Evolutionary conservation across 2,113 vertebrate genomes (phyloP), one percentile per base, ranked within the genome.

Genomic region (Falcunculus frontatus): DNA sequence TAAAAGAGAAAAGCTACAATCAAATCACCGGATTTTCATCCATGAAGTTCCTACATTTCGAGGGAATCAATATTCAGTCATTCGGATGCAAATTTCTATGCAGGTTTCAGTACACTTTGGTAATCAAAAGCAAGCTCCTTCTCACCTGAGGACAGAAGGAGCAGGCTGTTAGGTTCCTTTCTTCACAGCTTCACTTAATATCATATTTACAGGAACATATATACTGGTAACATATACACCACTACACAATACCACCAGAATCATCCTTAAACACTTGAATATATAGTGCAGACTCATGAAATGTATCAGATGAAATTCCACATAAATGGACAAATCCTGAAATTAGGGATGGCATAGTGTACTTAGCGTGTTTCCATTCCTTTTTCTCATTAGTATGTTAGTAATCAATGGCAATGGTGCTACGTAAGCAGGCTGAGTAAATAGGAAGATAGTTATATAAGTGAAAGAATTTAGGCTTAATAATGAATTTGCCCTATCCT

Each of bases 241-340:
- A 96, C 92, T 94, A 86, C 92, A 96, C 96, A 80, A 91, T 95
- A 97, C 88, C 96, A 95, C 96, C 96, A 95, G 92, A 98, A 97
- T 97, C 95, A 97, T 98, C 98, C 98, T 98, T 96, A 97, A 97
- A 98, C 98, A 99, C 98, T 98, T 99, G 99, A 99, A 99, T 97
- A 97, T 97, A 93, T 98, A 98, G 98, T 96, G 96, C 98, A 98
- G 98, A 98, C 97, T 97, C 95, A 96, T 95, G 97, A 98, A 94
- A 98, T 90, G 97, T 98, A 98, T 98, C 97, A 97, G 98, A 98
- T 95, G 97, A 98, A 99, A 99, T 98, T 98, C 97, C 98, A 97
- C 85, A 49, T 62, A 90, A 95, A 94, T 1, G 87, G 94, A 97
- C 72, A 96, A 94, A 76, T 27, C 89, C 90, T 96, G 90, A 96